Percentiles rank a stretch among this genome's conserved stretches.
These are phyloP conservation scores for Coenonympha arcania DNA, from an alignment of 2,888 invertebrate genomes.

Conservation along the genomic window DNA sequence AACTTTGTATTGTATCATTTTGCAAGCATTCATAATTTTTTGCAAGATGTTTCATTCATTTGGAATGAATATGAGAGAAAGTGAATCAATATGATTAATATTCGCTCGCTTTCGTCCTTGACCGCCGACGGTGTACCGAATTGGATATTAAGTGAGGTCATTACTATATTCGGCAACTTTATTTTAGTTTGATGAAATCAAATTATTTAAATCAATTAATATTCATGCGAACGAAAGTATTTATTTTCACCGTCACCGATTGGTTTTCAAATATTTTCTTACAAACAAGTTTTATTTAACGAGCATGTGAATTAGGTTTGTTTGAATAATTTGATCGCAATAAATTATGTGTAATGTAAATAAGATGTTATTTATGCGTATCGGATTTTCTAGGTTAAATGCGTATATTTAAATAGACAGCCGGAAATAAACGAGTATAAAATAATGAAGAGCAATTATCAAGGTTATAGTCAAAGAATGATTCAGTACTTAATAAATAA, in stretches of 20 bases:
- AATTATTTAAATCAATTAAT: too few species aligned
- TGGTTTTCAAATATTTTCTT: neutral
- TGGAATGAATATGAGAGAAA: conserved; percentile 7
- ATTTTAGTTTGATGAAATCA: too few species aligned
- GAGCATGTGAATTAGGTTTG: neutral
- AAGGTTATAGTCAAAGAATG: neutral
- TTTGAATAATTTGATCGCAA: neutral
- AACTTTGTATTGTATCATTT: neutral
- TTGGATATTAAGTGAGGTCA: neutral
- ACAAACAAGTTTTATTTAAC: neutral
- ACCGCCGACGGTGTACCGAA: conserved; percentile 5
- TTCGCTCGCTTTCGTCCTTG: conserved; percentile 11
- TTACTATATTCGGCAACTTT: conserved; percentile 2
- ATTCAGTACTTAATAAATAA: conserved; percentile 2
- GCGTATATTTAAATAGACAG: neutral
- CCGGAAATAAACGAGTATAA: neutral
- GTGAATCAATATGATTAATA: conserved; percentile 12
- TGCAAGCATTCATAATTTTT: neutral
- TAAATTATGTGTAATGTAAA: too few species aligned
- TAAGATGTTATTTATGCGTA: neutral
- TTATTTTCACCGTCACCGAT: neutral
- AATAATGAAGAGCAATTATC: conserved; percentile 5
- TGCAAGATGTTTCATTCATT: neutral
- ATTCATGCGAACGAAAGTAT: neutral
- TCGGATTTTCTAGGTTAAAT: neutral